phyloP scores from a whole-genome alignment of 2,888 invertebrate species.

The Ischnura elegans region DNA sequence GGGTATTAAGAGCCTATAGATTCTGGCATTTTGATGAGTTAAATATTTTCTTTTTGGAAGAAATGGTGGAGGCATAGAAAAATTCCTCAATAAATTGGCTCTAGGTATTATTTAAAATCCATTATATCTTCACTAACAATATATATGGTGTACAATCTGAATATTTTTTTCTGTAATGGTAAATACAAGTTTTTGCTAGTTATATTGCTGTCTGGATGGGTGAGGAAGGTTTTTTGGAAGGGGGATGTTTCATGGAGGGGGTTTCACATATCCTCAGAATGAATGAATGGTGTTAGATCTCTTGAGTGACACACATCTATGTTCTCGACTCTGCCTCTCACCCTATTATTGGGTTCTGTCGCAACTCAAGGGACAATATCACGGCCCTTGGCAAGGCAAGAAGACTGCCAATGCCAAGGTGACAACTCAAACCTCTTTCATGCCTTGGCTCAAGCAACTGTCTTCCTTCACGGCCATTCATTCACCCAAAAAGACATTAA shows the following conservation, averaged over 20 bases:
- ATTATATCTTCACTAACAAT: no score
- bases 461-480: constrained; percentile 2
- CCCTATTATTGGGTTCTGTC: not conserved
- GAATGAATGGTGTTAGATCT: constrained; percentile 48
- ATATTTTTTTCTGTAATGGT: no score
- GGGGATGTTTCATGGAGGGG: constrained; percentile 57
- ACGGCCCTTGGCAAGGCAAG: not conserved
- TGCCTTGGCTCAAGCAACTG: not conserved
- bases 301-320: not conserved
- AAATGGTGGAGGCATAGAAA: no score
- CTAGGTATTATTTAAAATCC: no score
- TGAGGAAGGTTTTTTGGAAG: no score
- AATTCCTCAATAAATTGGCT: no score
- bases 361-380: not conserved
- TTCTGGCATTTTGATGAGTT: no score
- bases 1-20: no score
- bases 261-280: constrained; percentile 61
- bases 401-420: not conserved
- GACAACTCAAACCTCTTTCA: not conserved
- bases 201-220: no score
- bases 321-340: constrained; percentile 20
- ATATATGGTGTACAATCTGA: no score
- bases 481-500: constrained; percentile 50
- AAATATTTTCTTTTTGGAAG: no score
- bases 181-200: no score